Base-by-base conservation (phyloP, 2,888 invertebrate genomes). In the Colletes collaris region DNA sequence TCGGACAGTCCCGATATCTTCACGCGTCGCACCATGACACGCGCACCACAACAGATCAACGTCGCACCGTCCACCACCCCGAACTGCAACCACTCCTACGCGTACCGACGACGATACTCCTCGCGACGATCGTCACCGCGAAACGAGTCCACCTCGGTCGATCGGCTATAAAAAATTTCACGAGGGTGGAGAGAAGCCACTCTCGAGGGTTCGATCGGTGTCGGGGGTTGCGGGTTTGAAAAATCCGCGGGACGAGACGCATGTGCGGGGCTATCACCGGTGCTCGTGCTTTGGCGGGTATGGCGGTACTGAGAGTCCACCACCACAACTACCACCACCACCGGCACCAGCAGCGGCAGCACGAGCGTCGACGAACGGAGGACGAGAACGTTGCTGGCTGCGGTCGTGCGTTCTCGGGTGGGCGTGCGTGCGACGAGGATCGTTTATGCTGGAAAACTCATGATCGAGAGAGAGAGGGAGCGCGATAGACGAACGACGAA, bases 241-340 rank as follows among this genome's bases (percentile, higher is more conserved):
- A 71, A 84, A 74, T 76, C 68, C 84, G 65, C 77, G 77, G 75
- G 3, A 65, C 65, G 27, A 69, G 72, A 65, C 83, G 77, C 79
- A 78, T 82, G 77, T 83, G 66, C 79, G 81, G 80, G 76, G 1
- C 84, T 89, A 84, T 88, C 90, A 88, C 91, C 40, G 90, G 87
- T 90, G 91, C 88, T 92, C 89, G 88, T 91, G 90, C 90, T 91
- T 89, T 91, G 91, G 87, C 91, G 92, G 92, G 87, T 92, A 92
- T 92, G 92, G 92, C 92, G 92, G 91, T 92, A 92, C 92, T 92
- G 92, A 92, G 88, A 82, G 75, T 76, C 85, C 85, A 85, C 79
- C 74, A 83, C 70, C 68, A 82, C 67, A 77, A 64, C 44, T 63
- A 65, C 67, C 71, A 52, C 19, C 70, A 58, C 46, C 70, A 70